Evolutionary conservation across 2,113 vertebrate genomes (phyloP).

Genomic region (Peucedramus taeniatus): DNA sequence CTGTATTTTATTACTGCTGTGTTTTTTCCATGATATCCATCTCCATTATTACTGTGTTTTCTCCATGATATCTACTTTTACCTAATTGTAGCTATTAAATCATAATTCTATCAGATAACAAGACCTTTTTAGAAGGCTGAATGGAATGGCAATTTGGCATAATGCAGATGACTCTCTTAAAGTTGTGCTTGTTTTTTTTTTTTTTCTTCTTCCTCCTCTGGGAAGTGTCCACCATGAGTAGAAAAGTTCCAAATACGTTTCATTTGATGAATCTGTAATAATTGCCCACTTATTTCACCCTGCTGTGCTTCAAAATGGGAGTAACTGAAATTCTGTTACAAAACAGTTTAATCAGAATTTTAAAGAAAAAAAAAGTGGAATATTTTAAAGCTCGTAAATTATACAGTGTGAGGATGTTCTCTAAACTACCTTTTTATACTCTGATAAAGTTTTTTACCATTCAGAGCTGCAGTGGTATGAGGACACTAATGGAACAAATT

Average conservation of each 20-base stretch:
- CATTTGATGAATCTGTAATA: background rate
- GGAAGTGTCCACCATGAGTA: background rate
- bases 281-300: background rate
- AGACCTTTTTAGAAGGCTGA: background rate
- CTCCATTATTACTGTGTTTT: slow-evolving; percentile 21
- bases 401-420: background rate
- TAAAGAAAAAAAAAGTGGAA: background rate
- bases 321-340: background rate
- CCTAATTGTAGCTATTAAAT: slow-evolving; percentile 5
- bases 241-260: background rate
- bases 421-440: background rate
- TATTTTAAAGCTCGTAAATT: background rate
- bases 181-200: slow-evolving; percentile 5
- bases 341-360: background rate
- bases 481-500: background rate
- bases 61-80: background rate
- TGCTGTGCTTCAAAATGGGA: background rate
- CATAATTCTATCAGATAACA: background rate
- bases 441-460: background rate
- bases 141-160: background rate
- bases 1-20: slow-evolving; percentile 2
- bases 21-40: too few relatives aligned
- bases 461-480: background rate
- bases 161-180: background rate
- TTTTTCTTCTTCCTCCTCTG: background rate